Percentiles rank a stretch among this genome's conserved stretches.
Evolutionary conservation across 2,113 vertebrate genomes (phyloP).

Genomic region (Genyomyrus donnyi): DNA sequence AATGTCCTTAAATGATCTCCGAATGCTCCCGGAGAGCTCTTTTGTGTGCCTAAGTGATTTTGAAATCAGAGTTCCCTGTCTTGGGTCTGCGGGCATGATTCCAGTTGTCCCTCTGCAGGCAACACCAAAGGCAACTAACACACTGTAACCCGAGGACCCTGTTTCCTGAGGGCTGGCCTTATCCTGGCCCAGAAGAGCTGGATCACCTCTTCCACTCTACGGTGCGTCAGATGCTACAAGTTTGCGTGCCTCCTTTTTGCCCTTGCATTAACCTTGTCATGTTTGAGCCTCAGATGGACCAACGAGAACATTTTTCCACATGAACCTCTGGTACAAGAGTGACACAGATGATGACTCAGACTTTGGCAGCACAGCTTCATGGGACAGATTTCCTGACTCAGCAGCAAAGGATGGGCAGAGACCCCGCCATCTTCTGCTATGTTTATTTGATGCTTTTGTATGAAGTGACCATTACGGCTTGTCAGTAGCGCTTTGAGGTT

Average conservation of each 20-base stretch:
- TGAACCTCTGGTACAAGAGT: background rate
- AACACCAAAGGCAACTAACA: background rate
- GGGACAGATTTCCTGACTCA: background rate
- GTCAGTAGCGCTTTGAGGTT: background rate
- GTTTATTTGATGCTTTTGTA: background rate
- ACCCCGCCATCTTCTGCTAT: background rate
- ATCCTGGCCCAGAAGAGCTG: background rate
- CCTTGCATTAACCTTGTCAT: conserved; percentile 32
- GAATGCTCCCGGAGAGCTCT: background rate
- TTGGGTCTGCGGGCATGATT: background rate
- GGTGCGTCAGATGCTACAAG: background rate
- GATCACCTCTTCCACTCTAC: background rate
- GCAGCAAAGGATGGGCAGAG: background rate
- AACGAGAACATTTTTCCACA: background rate
- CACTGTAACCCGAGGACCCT: background rate
- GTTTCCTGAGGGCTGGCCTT: background rate
- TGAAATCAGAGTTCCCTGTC: background rate
- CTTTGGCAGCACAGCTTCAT: background rate
- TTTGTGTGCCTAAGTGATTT: background rate
- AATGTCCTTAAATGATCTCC: background rate
- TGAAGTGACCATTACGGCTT: background rate
- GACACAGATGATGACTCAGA: background rate
- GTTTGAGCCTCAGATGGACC: background rate
- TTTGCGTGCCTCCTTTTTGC: background rate
- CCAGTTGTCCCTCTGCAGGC: background rate